Evolutionary conservation across 2,797 vertebrate genomes (phyloP).

Genomic region (Amphiprion clarkii): DNA sequence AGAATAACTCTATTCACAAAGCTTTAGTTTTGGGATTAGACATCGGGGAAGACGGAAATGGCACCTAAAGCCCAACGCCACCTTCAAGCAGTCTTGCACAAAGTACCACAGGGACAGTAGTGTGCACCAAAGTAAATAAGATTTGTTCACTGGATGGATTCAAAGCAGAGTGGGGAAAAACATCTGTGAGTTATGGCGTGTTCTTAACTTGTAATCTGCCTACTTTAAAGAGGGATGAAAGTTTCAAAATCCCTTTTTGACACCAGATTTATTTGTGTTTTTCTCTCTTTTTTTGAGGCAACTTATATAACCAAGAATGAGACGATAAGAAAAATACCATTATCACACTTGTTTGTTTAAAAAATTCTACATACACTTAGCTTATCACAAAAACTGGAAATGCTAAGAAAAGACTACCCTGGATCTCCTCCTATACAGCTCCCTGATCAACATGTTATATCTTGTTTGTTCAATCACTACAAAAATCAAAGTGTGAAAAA

Average conservation of each 20-base stretch:
- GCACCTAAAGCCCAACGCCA: constrained; percentile 39
- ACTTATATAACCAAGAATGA: too few relatives aligned
- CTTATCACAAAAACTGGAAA: background rate
- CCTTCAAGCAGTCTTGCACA: constrained; percentile 8
- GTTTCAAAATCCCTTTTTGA: background rate
- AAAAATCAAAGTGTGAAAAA: too few relatives aligned
- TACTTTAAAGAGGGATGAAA: background rate
- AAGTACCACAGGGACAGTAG: constrained; percentile 1
- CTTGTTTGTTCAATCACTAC: too few relatives aligned
- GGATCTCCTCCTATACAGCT: too few relatives aligned
- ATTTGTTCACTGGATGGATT: constrained; percentile 2
- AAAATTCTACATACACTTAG: background rate
- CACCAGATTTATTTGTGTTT: background rate
- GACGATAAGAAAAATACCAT: background rate
- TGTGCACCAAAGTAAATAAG: constrained; percentile 8
- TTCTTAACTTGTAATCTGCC: background rate
- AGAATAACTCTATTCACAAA: constrained; percentile 37
- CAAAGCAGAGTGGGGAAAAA: constrained; percentile 1
- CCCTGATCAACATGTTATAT: too few relatives aligned
- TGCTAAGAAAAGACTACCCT: background rate
- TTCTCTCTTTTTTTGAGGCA: background rate
- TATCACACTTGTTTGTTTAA: background rate
- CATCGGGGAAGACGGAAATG: constrained; percentile 21
- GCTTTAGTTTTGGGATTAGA: constrained; percentile 37
- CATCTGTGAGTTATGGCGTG: background rate